Conservation (phyloP, 1,140 invertebrate genomes). For the Tetramorium alpestre region DNA sequence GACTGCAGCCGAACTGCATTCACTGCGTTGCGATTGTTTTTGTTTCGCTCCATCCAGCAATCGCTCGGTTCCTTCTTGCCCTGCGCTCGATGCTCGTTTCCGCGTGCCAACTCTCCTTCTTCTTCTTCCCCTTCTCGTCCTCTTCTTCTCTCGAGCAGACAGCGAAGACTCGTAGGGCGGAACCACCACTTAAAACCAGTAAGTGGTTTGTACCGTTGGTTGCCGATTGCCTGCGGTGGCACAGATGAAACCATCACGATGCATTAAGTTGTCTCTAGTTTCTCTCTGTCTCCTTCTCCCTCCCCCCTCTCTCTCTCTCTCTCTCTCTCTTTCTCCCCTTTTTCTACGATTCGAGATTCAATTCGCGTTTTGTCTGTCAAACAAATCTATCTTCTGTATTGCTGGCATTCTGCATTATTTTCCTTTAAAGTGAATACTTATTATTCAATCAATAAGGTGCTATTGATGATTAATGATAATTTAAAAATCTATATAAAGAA, state of each 20-base stretch:
- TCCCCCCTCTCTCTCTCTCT: not conserved
- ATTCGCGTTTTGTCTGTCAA: not conserved
- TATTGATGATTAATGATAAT: not conserved
- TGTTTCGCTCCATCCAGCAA: slow-evolving; percentile 45
- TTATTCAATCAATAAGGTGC: not conserved
- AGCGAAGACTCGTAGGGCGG: slow-evolving; percentile 49
- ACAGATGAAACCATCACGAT: slow-evolving; percentile 51
- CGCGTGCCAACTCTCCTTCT: slow-evolving; percentile 14
- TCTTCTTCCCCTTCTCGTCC: slow-evolving; percentile 16
- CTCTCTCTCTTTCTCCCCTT: not conserved
- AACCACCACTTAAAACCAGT: slow-evolving; percentile 71
- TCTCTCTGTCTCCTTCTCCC: not conserved
- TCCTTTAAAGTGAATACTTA: not conserved
- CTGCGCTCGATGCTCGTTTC: slow-evolving; percentile 35
- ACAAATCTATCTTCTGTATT: not conserved
- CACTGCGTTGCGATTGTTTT: slow-evolving; percentile 57
- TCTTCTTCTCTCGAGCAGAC: slow-evolving; percentile 20
- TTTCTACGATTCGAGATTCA: not conserved
- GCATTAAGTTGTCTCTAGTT: slow-evolving; percentile 27
- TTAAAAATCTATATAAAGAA: not conserved
- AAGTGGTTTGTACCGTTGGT: slow-evolving; percentile 73
- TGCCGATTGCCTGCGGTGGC: slow-evolving; percentile 66
- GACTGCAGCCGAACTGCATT: slow-evolving; percentile 35
- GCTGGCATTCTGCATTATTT: not conserved
- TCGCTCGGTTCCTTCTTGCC: slow-evolving; percentile 28